Evolutionary conservation across 2,797 vertebrate genomes (phyloP).

Genomic region (Phaenicophaeus curvirostris): DNA sequence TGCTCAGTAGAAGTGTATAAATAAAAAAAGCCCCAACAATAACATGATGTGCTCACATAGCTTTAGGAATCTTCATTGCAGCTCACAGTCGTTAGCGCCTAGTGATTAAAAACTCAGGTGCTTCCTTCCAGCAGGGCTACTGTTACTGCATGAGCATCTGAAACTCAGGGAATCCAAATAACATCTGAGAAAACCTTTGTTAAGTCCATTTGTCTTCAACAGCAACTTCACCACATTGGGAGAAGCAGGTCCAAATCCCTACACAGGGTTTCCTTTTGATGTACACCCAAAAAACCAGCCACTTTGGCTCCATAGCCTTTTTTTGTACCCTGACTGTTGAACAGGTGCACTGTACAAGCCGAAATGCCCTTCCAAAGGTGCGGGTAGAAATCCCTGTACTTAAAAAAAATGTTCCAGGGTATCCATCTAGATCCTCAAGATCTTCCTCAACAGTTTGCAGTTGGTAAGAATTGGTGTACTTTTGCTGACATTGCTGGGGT

Average conservation of each 20-base stretch:
- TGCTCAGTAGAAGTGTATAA: constrained; percentile 43
- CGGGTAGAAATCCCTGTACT: neutral
- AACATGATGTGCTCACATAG: neutral
- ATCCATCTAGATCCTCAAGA: neutral
- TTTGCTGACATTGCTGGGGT: neutral
- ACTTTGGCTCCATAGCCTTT: neutral
- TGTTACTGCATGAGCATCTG: neutral
- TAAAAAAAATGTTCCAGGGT: neutral
- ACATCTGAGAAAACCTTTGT: neutral
- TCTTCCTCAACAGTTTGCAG: neutral
- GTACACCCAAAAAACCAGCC: neutral
- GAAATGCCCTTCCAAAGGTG: neutral
- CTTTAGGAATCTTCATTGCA: neutral
- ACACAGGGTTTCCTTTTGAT: neutral
- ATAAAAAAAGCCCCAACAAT: constrained; percentile 9
- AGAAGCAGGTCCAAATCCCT: neutral
- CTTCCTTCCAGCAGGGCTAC: constrained; percentile 7
- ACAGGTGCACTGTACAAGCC: neutral
- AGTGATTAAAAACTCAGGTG: constrained; percentile 14
- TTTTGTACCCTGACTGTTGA: neutral
- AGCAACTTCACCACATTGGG: neutral
- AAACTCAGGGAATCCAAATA: neutral
- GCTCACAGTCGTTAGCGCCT: neutral
- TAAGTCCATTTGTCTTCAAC: neutral
- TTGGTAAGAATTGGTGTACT: neutral